Evolutionary conservation across 2,113 vertebrate species (phyloP).

Genomic region (Macheiramphus alcinus): DNA sequence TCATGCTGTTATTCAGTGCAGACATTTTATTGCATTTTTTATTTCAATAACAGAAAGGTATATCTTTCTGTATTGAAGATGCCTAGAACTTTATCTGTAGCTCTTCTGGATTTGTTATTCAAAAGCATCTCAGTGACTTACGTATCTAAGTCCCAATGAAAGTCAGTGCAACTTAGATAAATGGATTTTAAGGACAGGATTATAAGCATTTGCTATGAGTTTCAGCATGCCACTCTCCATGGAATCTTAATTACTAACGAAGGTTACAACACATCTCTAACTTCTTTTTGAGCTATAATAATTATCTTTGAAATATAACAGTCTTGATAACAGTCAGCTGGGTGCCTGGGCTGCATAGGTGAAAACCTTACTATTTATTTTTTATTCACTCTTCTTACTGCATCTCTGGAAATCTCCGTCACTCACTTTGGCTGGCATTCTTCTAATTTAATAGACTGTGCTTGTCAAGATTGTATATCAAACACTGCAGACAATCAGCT

Average conservation of each 20-base stretch:
- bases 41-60: neutral
- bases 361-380: neutral
- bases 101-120: neutral
- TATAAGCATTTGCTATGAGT: neutral
- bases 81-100: neutral
- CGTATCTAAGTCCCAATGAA: neutral
- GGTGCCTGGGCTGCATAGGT: neutral
- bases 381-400: neutral
- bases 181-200: conserved; percentile 22
- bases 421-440: neutral
- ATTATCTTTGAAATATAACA: neutral
- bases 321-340: neutral
- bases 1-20: neutral
- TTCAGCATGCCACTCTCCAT: neutral
- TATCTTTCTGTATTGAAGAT: neutral
- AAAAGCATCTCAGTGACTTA: neutral
- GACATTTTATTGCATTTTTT: neutral
- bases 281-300: neutral
- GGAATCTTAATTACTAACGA: neutral
- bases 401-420: neutral
- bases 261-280: neutral
- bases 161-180: neutral
- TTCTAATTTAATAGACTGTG: conserved; percentile 33
- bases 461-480: conserved; percentile 29
- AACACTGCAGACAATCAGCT: neutral